These are phyloP conservation scores for Junco hyemalis DNA, from an alignment of 2,113 vertebrate genomes.

Conservation along the genomic window DNA sequence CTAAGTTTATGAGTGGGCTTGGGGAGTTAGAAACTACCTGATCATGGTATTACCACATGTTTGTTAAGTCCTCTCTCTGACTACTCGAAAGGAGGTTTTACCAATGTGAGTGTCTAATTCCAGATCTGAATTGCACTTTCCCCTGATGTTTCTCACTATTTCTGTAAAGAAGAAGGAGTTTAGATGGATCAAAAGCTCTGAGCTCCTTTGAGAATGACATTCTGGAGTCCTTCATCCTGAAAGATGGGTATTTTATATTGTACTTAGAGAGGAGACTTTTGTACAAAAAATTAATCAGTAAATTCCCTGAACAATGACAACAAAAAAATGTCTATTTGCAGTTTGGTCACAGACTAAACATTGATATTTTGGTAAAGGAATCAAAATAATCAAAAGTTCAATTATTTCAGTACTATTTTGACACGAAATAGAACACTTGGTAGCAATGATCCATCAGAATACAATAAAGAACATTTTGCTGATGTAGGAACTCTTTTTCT, in stretches of 20 bases:
- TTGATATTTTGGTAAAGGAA: neutral
- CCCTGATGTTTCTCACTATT: slow-evolving; percentile 15
- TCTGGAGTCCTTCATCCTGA: slow-evolving; percentile 14
- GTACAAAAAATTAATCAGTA: neutral
- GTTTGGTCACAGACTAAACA: neutral
- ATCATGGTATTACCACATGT: rapidly evolving
- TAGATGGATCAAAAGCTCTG: slow-evolving; percentile 25
- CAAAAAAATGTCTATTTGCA: neutral
- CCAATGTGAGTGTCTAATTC: neutral
- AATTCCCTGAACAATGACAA: neutral
- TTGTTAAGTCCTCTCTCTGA: neutral
- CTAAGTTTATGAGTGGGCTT: neutral
- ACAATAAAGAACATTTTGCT: neutral
- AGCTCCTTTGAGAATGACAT: slow-evolving; percentile 9
- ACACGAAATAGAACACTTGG: neutral
- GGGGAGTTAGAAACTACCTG: neutral
- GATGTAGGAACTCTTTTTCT: neutral
- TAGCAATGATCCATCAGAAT: neutral
- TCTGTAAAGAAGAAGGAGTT: neutral
- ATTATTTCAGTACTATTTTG: neutral
- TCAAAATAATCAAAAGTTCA: neutral
- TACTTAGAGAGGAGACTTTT: neutral
- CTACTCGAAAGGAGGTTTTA: neutral
- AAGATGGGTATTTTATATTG: neutral
- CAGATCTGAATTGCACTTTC: neutral